A percentile compares a stretch with the other conserved stretches of the same genome.
Evolutionary conservation across 2,888 invertebrate genomes (phyloP).

Genomic region (Diarsia dahlii): DNA sequence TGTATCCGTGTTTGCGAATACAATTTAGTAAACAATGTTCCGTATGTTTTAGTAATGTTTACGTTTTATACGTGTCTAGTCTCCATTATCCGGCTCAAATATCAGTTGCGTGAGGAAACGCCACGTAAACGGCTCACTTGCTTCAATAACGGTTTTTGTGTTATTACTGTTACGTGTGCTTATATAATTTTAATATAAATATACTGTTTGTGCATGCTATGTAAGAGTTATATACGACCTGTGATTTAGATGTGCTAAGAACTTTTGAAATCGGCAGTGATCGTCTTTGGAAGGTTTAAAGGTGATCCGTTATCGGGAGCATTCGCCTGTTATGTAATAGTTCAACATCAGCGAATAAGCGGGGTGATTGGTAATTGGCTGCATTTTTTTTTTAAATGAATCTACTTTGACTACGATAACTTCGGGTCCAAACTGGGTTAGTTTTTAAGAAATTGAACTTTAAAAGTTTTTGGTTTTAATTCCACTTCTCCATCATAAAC

Average conservation of each 20-base stretch:
- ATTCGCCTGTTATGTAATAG: not conserved
- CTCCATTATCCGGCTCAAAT: constrained; percentile 41
- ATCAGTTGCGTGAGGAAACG: constrained; percentile 60
- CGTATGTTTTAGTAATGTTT: constrained; percentile 35
- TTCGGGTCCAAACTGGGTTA: no score
- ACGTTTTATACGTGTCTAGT: constrained; percentile 40
- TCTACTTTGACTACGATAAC: no score
- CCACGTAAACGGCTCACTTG: constrained; percentile 48
- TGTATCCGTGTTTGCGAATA: constrained; percentile 5
- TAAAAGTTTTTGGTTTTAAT: no score
- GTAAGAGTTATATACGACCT: constrained; percentile 49
- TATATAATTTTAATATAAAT: constrained; percentile 63
- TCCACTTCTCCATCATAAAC: no score
- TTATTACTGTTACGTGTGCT: constrained; percentile 55
- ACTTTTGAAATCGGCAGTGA: constrained; percentile 15
- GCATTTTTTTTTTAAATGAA: no score
- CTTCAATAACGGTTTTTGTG: constrained; percentile 57
- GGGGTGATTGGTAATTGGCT: no score
- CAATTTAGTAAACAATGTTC: constrained; percentile 41
- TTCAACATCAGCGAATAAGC: no score
- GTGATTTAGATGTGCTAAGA: constrained; percentile 31
- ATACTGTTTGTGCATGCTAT: constrained; percentile 43
- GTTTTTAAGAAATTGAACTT: no score
- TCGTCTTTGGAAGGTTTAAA: constrained; percentile 1
- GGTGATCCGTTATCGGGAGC: not conserved